Percentiles rank a stretch among this genome's conserved stretches.
These are phyloP conservation scores for Phaenicophaeus curvirostris DNA, from an alignment of 2,797 vertebrate genomes.

Conservation along the genomic window DNA sequence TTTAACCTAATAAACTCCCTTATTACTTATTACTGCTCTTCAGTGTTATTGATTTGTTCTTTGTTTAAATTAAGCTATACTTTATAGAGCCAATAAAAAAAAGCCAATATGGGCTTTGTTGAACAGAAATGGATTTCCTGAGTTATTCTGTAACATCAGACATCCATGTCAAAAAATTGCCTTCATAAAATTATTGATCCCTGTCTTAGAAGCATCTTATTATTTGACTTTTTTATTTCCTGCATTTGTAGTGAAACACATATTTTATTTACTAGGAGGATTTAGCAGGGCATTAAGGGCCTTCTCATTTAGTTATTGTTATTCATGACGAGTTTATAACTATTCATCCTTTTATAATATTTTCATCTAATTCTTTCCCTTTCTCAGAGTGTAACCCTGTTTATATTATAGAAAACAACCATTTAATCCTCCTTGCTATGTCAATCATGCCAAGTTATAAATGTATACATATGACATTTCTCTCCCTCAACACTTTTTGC, in stretches of 20 bases:
- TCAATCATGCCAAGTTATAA: not conserved
- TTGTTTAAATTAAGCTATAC: not conserved
- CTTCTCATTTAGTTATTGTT: not conserved
- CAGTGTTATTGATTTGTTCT: not conserved
- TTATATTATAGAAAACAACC: not conserved
- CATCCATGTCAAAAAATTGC: not conserved
- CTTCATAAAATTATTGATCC: constrained; percentile 4
- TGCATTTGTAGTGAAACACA: not conserved
- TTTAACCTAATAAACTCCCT: not conserved
- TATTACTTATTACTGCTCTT: not conserved
- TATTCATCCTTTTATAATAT: not conserved
- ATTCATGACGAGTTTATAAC: not conserved
- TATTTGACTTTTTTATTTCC: not conserved
- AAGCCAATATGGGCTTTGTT: not conserved
- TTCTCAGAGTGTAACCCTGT: not conserved
- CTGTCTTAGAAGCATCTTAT: not conserved
- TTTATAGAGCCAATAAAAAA: not conserved
- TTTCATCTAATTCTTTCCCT: not conserved
- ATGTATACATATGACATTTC: not conserved
- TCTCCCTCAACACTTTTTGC: not conserved
- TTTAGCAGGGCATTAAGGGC: not conserved
- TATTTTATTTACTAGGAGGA: not conserved
- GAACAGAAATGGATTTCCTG: not conserved
- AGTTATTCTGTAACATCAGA: not conserved
- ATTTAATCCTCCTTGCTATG: not conserved